Percentiles rank a stretch among this genome's conserved stretches.
Conservation (phyloP, 1,140 invertebrate species). For the Zelostemma sp. region DNA sequence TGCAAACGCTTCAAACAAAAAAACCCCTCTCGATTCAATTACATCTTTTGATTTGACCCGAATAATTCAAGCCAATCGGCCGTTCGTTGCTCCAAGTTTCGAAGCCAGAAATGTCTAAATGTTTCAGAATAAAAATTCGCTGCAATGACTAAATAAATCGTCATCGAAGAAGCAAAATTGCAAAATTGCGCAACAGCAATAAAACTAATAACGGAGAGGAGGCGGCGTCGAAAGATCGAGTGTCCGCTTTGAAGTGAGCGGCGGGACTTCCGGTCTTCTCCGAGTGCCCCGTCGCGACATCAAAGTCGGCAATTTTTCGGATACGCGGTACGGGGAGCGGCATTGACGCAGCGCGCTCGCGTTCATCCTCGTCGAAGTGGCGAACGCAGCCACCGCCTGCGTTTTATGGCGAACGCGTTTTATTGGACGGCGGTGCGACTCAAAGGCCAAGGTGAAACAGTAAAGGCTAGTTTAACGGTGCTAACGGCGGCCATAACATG, state of each 20-base stretch:
- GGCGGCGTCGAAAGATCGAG: constrained; percentile 32
- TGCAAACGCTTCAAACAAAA: no score
- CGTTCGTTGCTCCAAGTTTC: no score
- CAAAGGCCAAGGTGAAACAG: constrained; percentile 64
- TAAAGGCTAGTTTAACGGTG: constrained; percentile 67
- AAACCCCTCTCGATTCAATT: no score
- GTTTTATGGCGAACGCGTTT: constrained; percentile 64
- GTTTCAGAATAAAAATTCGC: no score
- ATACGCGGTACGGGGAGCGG: constrained; percentile 11
- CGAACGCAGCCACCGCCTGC: constrained; percentile 39
- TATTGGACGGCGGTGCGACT: constrained; percentile 61
- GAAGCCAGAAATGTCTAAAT: no score
- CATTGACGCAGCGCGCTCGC: constrained; percentile 25
- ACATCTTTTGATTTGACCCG: no score
- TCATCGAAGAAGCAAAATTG: neutral
- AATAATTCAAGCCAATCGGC: no score
- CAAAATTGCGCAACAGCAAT: constrained; percentile 7
- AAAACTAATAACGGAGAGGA: constrained; percentile 34
- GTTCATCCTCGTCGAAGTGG: constrained; percentile 38
- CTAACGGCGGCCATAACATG: constrained; percentile 63
- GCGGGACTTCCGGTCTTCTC: constrained; percentile 46
- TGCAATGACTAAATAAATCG: no score
- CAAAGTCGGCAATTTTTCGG: constrained; percentile 51
- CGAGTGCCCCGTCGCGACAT: constrained; percentile 20
- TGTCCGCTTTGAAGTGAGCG: constrained; percentile 38